Percentiles rank a stretch among this genome's conserved stretches.
Evolutionary conservation across 2,888 invertebrate species (phyloP).

Genomic region (Drosophila ezoana): DNA sequence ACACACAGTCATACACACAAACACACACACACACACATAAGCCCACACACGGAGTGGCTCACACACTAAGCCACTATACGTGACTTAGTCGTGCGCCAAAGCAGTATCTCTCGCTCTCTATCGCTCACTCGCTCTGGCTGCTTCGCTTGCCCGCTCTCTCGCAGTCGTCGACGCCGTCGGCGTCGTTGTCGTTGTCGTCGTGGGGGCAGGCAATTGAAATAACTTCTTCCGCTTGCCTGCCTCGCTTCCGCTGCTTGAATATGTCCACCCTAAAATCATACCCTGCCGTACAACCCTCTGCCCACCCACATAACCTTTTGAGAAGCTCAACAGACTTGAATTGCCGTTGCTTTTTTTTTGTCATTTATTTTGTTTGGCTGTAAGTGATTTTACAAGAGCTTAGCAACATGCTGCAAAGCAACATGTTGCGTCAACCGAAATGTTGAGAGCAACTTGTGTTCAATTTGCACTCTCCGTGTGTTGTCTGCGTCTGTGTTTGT

Average conservation of each 20-base stretch:
- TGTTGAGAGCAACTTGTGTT: slow-evolving; percentile 51
- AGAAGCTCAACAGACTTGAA: slow-evolving; percentile 69
- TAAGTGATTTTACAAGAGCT: slow-evolving; percentile 66
- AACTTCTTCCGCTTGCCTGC: slow-evolving; percentile 79
- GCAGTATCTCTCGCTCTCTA: slow-evolving; percentile 10
- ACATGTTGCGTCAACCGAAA: slow-evolving; percentile 43
- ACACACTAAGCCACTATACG: slow-evolving; percentile 70
- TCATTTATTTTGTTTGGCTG: slow-evolving; percentile 66
- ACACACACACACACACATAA: slow-evolving; percentile 14
- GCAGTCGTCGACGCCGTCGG: slow-evolving; percentile 10
- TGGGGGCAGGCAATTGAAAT: slow-evolving; percentile 75
- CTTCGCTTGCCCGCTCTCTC: slow-evolving; percentile 2
- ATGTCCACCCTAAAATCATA: slow-evolving; percentile 68
- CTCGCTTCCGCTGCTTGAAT: slow-evolving; percentile 76
- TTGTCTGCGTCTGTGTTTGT: slow-evolving; percentile 10
- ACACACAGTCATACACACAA: slow-evolving; percentile 47
- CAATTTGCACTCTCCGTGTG: slow-evolving; percentile 23
- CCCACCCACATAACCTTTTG: slow-evolving; percentile 52
- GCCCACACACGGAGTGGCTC: slow-evolving; percentile 16
- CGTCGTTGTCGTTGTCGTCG: slow-evolving; percentile 27
- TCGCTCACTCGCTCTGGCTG: slow-evolving; percentile 6
- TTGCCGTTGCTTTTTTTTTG: slow-evolving; percentile 60
- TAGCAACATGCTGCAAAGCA: slow-evolving; percentile 63
- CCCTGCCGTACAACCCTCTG: slow-evolving; percentile 11
- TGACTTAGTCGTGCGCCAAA: slow-evolving; percentile 44